Conservation (phyloP, 2,113 vertebrate genomes). For the Motacilla alba region DNA sequence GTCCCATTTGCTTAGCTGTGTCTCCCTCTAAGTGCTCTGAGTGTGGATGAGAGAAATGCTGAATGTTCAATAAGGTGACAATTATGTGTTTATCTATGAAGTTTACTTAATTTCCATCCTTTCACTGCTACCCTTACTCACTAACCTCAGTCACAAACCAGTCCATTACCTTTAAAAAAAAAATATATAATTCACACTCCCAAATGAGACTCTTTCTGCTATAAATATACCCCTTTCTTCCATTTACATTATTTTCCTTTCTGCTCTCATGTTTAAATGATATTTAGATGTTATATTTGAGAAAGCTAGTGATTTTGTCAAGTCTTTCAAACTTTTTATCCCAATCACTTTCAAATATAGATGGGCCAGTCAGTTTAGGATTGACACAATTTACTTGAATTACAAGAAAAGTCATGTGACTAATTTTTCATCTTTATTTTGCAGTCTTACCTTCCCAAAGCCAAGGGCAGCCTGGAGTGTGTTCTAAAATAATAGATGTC, state of each 20-base stretch:
- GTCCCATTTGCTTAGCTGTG: background rate
- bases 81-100: background rate
- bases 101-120: background rate
- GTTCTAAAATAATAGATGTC: background rate
- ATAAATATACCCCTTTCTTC: background rate
- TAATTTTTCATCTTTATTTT: background rate
- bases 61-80: background rate
- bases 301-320: background rate
- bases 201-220: background rate
- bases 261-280: background rate
- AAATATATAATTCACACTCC: background rate
- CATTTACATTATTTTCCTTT: background rate
- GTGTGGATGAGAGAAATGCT: background rate
- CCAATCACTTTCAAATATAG: background rate
- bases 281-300: background rate
- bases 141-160: background rate
- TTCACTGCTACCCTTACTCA: background rate
- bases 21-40: background rate
- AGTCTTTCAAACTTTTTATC: background rate
- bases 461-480: background rate
- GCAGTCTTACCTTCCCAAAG: background rate
- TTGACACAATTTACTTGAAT: background rate
- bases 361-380: background rate
- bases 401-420: background rate
- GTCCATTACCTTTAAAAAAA: background rate